These are phyloP conservation scores for Sorex fumeus DNA, from an alignment of 2,113 vertebrate genomes.

Conservation along the genomic window DNA sequence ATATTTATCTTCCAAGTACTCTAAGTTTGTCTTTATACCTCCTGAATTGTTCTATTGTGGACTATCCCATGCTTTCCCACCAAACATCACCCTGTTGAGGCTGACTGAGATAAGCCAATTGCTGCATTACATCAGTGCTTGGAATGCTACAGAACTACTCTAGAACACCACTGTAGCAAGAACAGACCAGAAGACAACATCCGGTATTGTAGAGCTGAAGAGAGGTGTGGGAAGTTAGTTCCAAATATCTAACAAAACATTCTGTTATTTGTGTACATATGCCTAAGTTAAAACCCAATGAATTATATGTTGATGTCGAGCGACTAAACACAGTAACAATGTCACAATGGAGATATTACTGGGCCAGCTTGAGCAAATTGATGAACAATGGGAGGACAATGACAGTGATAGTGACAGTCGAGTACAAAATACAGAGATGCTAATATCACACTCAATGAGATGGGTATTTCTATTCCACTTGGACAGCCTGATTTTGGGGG, in stretches of 20 bases:
- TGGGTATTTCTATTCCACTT: not conserved
- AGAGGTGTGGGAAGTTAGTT: not conserved
- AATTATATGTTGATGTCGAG: not conserved
- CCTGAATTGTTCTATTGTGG: constrained; percentile 32
- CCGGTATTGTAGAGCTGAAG: constrained; percentile 30
- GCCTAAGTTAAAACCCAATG: not conserved
- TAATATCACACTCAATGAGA: not conserved
- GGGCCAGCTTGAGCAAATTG: no score
- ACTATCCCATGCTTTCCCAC: not conserved
- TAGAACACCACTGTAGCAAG: not conserved
- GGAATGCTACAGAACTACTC: constrained; percentile 69
- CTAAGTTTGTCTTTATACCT: not conserved
- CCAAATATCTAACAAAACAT: constrained; percentile 4
- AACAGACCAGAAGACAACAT: constrained; percentile 20
- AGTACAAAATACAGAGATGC: no score
- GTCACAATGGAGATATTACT: no score
- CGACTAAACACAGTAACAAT: no score
- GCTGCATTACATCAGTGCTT: constrained; percentile 35
- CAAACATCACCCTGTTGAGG: not conserved
- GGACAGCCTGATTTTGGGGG: not conserved
- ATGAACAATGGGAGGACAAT: no score
- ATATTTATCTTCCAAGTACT: not conserved
- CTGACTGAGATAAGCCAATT: constrained; percentile 47
- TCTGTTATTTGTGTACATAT: not conserved
- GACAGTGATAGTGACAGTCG: no score